phyloP scores from a whole-genome alignment of 2,797 vertebrate species.

The Tiaroga cobitis region DNA sequence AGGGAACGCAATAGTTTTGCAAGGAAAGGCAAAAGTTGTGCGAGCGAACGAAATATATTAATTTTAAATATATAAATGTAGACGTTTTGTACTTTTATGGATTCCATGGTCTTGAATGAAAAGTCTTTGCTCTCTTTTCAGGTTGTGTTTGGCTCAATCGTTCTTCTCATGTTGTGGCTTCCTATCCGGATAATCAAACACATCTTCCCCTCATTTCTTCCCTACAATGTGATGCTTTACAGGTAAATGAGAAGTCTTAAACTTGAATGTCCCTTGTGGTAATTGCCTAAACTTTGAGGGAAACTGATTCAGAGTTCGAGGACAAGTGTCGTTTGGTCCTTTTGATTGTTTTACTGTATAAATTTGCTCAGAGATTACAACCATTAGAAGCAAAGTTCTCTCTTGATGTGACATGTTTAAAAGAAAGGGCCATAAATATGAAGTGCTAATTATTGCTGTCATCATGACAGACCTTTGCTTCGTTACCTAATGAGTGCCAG shows the following conservation, averaged over 20 bases:
- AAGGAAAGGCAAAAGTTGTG: not conserved
- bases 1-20: not conserved
- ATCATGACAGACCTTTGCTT: conserved; percentile 13
- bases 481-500: not conserved
- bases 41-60: not conserved
- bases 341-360: not conserved
- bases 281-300: not conserved
- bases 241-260: conserved; percentile 76
- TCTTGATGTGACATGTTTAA: not conserved
- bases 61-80: not conserved
- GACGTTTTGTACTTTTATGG: not conserved
- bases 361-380: not conserved
- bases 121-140: conserved; percentile 61
- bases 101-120: not conserved
- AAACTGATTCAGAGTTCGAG: not conserved
- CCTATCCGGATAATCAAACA: conserved; percentile 94
- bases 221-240: conserved; percentile 98
- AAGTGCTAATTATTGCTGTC: conserved; percentile 19
- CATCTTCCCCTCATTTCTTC: conserved; percentile 88
- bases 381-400: not conserved
- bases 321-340: not conserved
- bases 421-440: conserved; percentile 15
- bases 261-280: conserved; percentile 12
- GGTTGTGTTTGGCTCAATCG: conserved; percentile 97
- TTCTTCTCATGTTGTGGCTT: conserved; percentile 97